Conservation (phyloP, 2,888 invertebrate genomes). For the Harpalus rubripes region DNA sequence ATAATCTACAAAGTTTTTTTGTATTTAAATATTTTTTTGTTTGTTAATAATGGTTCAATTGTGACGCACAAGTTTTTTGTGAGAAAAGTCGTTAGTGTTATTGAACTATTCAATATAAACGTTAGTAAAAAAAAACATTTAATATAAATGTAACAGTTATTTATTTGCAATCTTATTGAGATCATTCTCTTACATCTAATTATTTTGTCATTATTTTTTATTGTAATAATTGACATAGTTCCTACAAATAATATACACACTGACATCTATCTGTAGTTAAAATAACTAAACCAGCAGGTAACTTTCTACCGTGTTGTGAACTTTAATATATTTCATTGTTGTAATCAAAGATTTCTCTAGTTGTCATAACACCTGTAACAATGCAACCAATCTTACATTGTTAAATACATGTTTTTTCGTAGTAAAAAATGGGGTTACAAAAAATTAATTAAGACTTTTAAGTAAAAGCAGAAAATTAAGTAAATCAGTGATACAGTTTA, state of each 20-base stretch:
- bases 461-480: background rate
- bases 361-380: background rate
- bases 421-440: background rate
- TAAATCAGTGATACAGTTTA: background rate
- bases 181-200: background rate
- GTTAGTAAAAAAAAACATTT: background rate
- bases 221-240: background rate
- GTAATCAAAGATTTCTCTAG: too few relatives aligned
- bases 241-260: background rate
- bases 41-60: background rate
- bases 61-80: slow-evolving; percentile 37
- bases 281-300: background rate
- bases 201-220: slow-evolving; percentile 1
- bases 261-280: background rate
- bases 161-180: background rate
- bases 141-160: background rate
- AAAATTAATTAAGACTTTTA: background rate
- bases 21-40: background rate
- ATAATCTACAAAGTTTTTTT: background rate
- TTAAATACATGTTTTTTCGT: background rate
- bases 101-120: slow-evolving; percentile 8
- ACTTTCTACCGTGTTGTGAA: background rate
- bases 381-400: background rate
- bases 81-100: slow-evolving; percentile 12
- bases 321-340: too few relatives aligned